phyloP scores from a whole-genome alignment of 35 echinoderm and acorn worm species.

The Diadema setosum region DNA sequence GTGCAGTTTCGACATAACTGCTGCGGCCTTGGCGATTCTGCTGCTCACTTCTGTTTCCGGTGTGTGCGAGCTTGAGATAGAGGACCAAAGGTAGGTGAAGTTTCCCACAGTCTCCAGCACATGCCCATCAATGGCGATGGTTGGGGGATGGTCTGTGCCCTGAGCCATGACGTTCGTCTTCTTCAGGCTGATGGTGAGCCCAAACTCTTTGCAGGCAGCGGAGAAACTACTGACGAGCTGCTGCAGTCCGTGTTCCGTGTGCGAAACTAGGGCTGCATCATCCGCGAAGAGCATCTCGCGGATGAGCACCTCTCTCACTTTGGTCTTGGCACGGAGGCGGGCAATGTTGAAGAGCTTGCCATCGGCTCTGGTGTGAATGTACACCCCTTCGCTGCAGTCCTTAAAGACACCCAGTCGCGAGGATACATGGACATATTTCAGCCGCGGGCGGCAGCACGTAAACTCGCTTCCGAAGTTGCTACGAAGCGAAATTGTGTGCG shows the following conservation, averaged over 20 bases:
- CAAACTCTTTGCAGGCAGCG: constrained; percentile 16
- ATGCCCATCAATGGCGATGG: not conserved
- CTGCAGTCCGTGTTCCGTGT: constrained; percentile 13
- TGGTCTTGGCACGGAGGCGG: too few relatives aligned
- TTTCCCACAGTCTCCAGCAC: not conserved
- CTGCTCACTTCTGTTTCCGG: constrained; percentile 28
- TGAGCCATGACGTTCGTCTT: too few relatives aligned
- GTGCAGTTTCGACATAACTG: not conserved
- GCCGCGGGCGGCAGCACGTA: too few relatives aligned
- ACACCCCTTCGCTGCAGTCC: too few relatives aligned
- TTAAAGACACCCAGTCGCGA: too few relatives aligned
- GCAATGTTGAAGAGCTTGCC: too few relatives aligned
- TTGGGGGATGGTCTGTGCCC: not conserved
- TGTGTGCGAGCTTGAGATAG: not conserved
- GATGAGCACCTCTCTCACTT: too few relatives aligned
- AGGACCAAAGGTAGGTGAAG: constrained; percentile 44
- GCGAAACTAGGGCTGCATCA: constrained; percentile 11
- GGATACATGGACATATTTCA: too few relatives aligned
- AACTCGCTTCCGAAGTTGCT: too few relatives aligned
- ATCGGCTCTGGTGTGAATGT: too few relatives aligned
- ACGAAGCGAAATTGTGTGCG: too few relatives aligned
- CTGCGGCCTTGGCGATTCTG: constrained; percentile 23
- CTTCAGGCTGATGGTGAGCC: not conserved
- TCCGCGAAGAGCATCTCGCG: constrained; percentile 18
- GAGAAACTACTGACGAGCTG: not conserved